phyloP scores from a whole-genome alignment of 2,113 vertebrate species.

The Crotalus horridus region DNA sequence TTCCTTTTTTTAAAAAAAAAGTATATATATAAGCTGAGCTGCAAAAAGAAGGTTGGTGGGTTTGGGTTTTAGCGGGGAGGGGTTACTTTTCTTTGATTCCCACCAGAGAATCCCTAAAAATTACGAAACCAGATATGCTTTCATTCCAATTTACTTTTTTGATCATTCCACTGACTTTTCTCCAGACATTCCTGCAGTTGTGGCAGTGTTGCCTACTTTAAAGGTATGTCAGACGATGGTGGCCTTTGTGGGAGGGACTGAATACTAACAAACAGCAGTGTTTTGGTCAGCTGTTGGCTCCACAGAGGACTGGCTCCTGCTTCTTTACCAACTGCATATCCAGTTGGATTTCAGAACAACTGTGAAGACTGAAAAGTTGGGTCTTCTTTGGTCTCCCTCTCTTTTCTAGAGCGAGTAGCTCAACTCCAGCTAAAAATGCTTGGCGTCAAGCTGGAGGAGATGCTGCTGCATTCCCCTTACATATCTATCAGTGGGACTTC shows the following conservation, averaged over 20 bases:
- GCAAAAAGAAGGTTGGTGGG: conserved; percentile 31
- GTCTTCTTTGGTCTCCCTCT: not conserved
- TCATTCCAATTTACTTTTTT: conserved; percentile 60
- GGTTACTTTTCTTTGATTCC: conserved; percentile 31
- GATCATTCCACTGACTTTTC: conserved; percentile 20
- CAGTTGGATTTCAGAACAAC: conserved; percentile 5
- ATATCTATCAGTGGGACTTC: not conserved
- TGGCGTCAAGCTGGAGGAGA: conserved; percentile 2
- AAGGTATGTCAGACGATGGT: conserved; percentile 46
- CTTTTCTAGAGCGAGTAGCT: not conserved
- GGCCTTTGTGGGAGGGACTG: not conserved
- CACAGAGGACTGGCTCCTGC: conserved; percentile 38
- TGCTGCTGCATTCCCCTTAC: not conserved
- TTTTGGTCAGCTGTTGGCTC: conserved; percentile 27
- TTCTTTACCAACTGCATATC: not conserved
- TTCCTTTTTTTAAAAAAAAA: not conserved
- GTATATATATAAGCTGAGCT: conserved; percentile 44
- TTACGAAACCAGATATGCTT: conserved; percentile 43
- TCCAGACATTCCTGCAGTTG: not conserved
- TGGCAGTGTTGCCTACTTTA: conserved; percentile 32
- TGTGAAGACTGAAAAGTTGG: conserved; percentile 6
- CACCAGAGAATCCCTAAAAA: conserved; percentile 51
- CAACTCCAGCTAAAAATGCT: conserved; percentile 21
- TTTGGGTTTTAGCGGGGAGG: not conserved
- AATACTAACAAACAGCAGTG: conserved; percentile 51